A percentile compares a stretch with the other conserved stretches of the same genome.
These are phyloP conservation scores for Prunella strophiata DNA, from an alignment of 2,797 vertebrate species.

Conservation along the genomic window DNA sequence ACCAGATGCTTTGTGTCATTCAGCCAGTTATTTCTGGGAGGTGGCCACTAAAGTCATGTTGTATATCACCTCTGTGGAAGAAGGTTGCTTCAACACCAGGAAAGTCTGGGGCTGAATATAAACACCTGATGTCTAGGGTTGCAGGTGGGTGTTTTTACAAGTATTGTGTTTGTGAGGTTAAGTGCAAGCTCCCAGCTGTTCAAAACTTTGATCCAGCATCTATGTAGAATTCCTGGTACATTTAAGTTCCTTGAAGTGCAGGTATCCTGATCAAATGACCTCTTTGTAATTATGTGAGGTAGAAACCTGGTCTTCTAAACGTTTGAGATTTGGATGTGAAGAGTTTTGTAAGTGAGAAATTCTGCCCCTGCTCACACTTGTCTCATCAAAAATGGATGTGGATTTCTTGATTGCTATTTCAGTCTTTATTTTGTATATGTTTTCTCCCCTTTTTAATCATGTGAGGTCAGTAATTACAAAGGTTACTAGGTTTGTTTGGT, in stretches of 20 bases:
- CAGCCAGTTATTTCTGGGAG: background rate
- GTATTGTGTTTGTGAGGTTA: background rate
- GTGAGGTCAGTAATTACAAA: background rate
- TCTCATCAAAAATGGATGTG: background rate
- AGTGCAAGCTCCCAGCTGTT: background rate
- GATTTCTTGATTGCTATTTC: background rate
- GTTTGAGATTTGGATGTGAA: background rate
- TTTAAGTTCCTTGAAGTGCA: background rate
- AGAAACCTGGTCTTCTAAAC: background rate
- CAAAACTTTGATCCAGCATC: background rate
- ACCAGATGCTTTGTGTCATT: background rate
- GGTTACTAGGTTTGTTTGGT: background rate
- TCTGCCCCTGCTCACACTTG: background rate
- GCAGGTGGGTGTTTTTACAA: background rate
- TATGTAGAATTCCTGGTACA: background rate
- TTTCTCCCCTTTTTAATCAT: background rate
- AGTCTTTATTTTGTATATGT: background rate
- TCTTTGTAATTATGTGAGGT: fast-evolving
- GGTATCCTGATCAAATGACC: background rate
- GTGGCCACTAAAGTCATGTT: background rate
- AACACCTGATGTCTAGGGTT: background rate
- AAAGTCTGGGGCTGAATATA: background rate
- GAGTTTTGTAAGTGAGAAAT: background rate
- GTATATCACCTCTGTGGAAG: background rate
- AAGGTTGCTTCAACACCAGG: background rate